phyloP scores from a whole-genome alignment of 2,113 vertebrate genomes.

The Equus przewalskii region DNA sequence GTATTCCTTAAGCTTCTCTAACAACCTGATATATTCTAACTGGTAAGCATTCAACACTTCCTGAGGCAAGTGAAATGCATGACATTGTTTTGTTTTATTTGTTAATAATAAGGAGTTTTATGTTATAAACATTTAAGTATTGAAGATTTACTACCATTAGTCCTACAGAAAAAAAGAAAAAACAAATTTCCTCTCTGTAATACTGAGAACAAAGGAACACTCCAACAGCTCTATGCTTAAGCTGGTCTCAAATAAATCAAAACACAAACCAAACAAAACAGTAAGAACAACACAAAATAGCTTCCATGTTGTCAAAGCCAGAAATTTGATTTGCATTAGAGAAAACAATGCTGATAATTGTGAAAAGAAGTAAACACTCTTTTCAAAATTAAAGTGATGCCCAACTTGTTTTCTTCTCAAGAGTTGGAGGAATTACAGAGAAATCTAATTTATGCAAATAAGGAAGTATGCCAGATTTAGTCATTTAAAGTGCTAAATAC shows the following conservation, averaged over 20 bases:
- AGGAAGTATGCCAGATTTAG: background rate
- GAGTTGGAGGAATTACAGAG: background rate
- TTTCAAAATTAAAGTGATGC: slow-evolving; percentile 21
- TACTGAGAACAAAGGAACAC: background rate
- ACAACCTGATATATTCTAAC: background rate
- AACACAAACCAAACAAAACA: background rate
- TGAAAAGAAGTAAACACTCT: background rate
- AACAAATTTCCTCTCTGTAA: background rate
- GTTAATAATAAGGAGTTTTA: background rate
- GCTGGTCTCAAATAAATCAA: slow-evolving; percentile 20
- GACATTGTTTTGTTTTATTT: background rate
- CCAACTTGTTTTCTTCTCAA: slow-evolving; percentile 1
- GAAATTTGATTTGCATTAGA: background rate
- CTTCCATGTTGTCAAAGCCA: background rate
- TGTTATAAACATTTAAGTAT: background rate
- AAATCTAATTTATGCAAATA: background rate
- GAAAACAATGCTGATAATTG: slow-evolving; percentile 14
- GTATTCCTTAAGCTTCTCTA: background rate
- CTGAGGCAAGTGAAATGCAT: background rate
- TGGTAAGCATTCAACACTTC: background rate
- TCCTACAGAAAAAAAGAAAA: background rate
- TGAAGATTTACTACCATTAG: slow-evolving; percentile 12
- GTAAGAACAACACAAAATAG: background rate
- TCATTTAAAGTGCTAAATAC: background rate
- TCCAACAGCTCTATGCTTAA: background rate